These are phyloP conservation scores for Drosophila kanapiae DNA, from an alignment of 1,140 invertebrate species.

Conservation along the genomic window DNA sequence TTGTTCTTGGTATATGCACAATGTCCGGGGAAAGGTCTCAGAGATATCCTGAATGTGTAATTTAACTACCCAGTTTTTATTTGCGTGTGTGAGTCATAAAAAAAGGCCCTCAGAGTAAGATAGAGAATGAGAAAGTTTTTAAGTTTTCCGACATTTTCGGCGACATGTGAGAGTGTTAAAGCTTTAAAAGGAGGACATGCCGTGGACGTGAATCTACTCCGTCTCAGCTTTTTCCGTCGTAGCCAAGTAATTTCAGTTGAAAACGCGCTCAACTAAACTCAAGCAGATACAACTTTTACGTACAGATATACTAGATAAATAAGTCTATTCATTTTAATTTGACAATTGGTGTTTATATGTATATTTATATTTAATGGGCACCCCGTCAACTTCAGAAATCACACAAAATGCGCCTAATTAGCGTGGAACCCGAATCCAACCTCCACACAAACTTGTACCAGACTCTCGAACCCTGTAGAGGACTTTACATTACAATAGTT, in stretches of 20 bases:
- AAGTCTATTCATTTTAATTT: background rate
- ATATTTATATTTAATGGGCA: background rate
- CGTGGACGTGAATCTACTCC: conserved; percentile 48
- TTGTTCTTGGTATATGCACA: conserved; percentile 12
- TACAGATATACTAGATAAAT: background rate
- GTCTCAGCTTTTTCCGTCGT: conserved; percentile 28
- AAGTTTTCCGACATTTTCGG: conserved; percentile 6
- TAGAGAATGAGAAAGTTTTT: background rate
- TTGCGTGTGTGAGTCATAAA: conserved; percentile 55
- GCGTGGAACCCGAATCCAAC: background rate
- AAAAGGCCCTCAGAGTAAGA: conserved; percentile 7
- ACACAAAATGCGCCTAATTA: conserved; percentile 65
- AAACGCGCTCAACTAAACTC: conserved; percentile 30
- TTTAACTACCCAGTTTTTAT: conserved; percentile 72
- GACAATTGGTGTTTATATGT: no score
- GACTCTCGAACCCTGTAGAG: background rate
- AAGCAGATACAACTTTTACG: background rate
- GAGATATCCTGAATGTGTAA: conserved; percentile 62
- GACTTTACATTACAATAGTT: conserved; percentile 14
- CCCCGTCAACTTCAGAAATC: conserved; percentile 46
- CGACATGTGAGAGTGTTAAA: conserved; percentile 3
- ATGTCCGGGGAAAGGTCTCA: conserved; percentile 17
- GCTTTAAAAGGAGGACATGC: conserved; percentile 32
- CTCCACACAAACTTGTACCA: background rate
- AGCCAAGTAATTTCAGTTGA: conserved; percentile 64